Base-by-base conservation (phyloP, 2,797 vertebrate genomes). In the Pangasius mekongensis region DNA sequence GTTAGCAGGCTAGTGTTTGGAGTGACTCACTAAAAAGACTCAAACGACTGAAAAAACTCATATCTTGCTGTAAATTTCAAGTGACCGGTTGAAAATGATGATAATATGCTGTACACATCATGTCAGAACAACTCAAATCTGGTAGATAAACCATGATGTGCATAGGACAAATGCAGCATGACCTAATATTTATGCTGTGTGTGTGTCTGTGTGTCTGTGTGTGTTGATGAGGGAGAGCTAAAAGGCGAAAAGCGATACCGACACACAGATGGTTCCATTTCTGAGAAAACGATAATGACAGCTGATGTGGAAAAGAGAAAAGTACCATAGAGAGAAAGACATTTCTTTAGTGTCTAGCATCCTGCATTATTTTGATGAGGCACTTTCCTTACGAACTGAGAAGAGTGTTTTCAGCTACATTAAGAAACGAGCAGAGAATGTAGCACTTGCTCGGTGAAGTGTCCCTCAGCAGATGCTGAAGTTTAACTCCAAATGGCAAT, bases 181-280 rank as follows among this genome's bases (percentile, higher is more conserved):
- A 49, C n/a, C 83, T 69, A 49, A 84, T 84, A 36, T 84, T 83
- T 67, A n/a, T 30, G 33, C 33, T 71, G 62, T 84, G 62, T 67
- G 62, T 67, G 83, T 89, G 84, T 89, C 58, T 93, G 90, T 89
- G 91, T 89, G 39, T 73, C 87, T 67, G 62, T 83, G 64, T 83
- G 88, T 85, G 87, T 86, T 76, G 87, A 90, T 81, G 93, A 90
- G 78, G 92, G 89, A 90, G 74, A 80, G 91, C 89, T 89, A 89
- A 91, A 93, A 89, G 60, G 91, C 92, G 91, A 92, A 92, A 88
- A 89, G 86, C 90, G 91, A 73, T 33, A 24, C 77, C 67, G 66
- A 58, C 88, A 90, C 90, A 88, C 94, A 94, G 93, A 95, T 94
- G 93, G 94, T 89, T 64, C 82, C 83, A 91, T 89, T 91, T 80